Evolutionary conservation across 92 coral and sea anemone species (phyloP), one percentile per base, ranked within the genome.

Genomic region (Plumapathes pennacea): DNA sequence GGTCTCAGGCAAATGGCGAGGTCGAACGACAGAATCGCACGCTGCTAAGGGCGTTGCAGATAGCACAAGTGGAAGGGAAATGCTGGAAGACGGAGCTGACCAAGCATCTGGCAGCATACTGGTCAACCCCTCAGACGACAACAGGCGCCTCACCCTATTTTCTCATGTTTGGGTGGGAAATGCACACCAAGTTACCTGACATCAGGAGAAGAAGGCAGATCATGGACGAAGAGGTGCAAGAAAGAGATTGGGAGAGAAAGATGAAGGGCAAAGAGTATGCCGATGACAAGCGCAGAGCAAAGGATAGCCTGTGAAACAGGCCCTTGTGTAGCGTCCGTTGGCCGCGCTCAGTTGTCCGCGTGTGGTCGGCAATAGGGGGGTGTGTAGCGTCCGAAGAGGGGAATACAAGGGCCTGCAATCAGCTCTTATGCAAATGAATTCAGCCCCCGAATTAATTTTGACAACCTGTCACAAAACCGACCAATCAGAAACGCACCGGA

Each of bases 241-340:
- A 59, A 3, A 20, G 37, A n/a, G 39, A 59, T 27, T 59, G 67
- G 67, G 18, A 38, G 25, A 43, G 32, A 26, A 43, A 59, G 21
- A 18, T 42, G 38, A 59, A 59, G 46, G 53, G 41, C 8, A 60
- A 60, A 40, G 66, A 1, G 1, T 59, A 59, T 15, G 52, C 53
- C 10, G 66, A 59, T 27, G 13, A 14, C n/a, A 15, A n/a, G 25
- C 23, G 66, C 20, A 27, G 53, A 25, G 66, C 42, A n/a, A n/a
- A n/a, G n/a, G n/a, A n/a, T n/a, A n/a, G n/a, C n/a, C n/a, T n/a
- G n/a, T n/a, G n/a, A n/a, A n/a, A n/a, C n/a, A n/a, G n/a, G n/a
- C n/a, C n/a, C n/a, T n/a, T n/a, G n/a, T n/a, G n/a, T n/a, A n/a
- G n/a, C n/a, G n/a, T n/a, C n/a, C n/a, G n/a, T n/a, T n/a, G n/a